phyloP scores from a whole-genome alignment of 2,888 invertebrate species.

The Auanema sp. region DNA sequence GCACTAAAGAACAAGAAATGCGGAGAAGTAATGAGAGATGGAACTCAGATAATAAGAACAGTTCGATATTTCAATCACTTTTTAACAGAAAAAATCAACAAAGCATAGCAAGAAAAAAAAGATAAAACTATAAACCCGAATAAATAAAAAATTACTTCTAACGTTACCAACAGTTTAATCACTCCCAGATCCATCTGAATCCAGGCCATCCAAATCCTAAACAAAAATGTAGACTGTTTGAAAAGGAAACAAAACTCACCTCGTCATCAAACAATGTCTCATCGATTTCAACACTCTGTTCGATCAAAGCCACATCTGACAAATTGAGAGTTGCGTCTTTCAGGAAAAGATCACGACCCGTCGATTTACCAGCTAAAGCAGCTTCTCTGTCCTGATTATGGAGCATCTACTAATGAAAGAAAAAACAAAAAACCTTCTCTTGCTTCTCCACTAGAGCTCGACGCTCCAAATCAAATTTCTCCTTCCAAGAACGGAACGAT shows the following conservation, averaged over 20 bases:
- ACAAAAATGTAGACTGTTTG: conserved; percentile 1
- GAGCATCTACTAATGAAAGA: conserved; percentile 5
- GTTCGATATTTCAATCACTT: not conserved
- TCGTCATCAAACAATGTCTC: conserved; percentile 79
- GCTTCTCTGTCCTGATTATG: conserved; percentile 50
- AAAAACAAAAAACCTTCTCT: conserved; percentile 29
- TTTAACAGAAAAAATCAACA: conserved; percentile 7
- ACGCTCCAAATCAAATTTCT: conserved; percentile 86
- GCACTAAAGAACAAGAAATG: not conserved
- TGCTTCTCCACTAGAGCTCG: conserved; percentile 42
- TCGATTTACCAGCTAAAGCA: conserved; percentile 44
- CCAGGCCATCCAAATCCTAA: conserved; percentile 48
- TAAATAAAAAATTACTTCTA: conserved; percentile 8
- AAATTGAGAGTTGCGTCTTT: conserved; percentile 83
- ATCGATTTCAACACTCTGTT: conserved; percentile 79
- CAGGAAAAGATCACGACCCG: conserved; percentile 87
- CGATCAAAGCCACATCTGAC: conserved; percentile 77
- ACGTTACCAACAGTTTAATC: conserved; percentile 13
- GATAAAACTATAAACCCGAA: conserved; percentile 13
- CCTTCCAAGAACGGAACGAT: conserved; percentile 90
- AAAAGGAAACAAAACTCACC: conserved; percentile 18
- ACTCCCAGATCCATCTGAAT: conserved; percentile 36
- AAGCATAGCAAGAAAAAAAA: conserved; percentile 1
- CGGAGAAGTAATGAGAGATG: not conserved
- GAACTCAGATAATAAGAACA: not conserved